Evolutionary conservation across 2,797 vertebrate genomes (phyloP).

Genomic region (Todus mexicanus): DNA sequence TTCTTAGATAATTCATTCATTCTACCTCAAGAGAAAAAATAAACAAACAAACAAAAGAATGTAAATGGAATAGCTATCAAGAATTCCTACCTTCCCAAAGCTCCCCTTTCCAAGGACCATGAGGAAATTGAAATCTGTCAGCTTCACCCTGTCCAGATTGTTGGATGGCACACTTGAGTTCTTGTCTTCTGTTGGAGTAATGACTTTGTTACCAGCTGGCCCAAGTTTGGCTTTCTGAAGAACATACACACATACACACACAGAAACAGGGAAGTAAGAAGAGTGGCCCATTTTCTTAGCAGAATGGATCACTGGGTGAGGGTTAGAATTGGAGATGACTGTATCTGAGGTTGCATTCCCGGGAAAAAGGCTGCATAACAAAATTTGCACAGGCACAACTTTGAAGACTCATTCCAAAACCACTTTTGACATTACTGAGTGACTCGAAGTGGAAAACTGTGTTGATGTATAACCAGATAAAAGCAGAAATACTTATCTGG

Average conservation of each 20-base stretch:
- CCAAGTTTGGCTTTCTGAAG: constrained; percentile 95
- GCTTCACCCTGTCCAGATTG: constrained; percentile 89
- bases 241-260: constrained; percentile 51
- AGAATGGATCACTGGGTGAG: neutral
- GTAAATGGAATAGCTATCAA: neutral
- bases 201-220: constrained; percentile 91
- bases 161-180: constrained; percentile 85
- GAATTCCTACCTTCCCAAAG: constrained; percentile 90
- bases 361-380: neutral
- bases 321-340: neutral
- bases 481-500: neutral
- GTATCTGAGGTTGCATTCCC: neutral
- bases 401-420: constrained; percentile 25
- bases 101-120: constrained; percentile 97
- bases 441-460: neutral
- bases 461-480: neutral
- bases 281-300: neutral
- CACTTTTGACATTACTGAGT: neutral
- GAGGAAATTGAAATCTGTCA: constrained; percentile 95
- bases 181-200: constrained; percentile 87
- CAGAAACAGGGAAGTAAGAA: constrained; percentile 31
- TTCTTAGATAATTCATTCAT: neutral
- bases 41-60: neutral
- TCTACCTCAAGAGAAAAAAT: neutral
- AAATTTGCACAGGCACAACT: constrained; percentile 2